Evolutionary conservation across 2,113 vertebrate species (phyloP), one percentile per base, ranked within the genome.

Genomic region (Ornithorhynchus anatinus): DNA sequence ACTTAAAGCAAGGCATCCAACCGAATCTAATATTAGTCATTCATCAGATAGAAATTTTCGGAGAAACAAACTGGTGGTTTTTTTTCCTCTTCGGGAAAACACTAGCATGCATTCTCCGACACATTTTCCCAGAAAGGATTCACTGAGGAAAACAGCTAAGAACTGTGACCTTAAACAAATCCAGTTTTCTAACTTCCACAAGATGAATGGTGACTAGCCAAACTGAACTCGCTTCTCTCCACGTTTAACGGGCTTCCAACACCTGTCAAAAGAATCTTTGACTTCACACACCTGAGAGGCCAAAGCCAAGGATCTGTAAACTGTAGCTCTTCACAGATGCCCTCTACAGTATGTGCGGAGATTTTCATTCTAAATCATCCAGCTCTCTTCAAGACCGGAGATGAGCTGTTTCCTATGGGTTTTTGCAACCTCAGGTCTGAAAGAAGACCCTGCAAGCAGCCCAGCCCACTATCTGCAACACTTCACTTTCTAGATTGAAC

Each of bases 361-460:
- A 51, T 68, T 62, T 50, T 87, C 84, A 66, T 84, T 66, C 88
- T 68, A 14, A 48, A 73, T 74, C 39, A 68, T 70, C 77, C 68
- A 1, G 47, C 77, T 80, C 71, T 1, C 15, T 33, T 9, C 8
- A 32, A 52, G 64, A 53, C 47, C 36, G 59, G 75, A 54, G 72
- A 77, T 69, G 59, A 71, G 82, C 80, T 40, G 4, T 5, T 75
- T 10, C 78, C 83, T 84, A 86, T 75, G 38, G 7, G 59, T 64
- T 64, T 72, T 81, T 77, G 81, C 72, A 78, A 84, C 84, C 82
- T 72, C 74, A 59, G 86, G 84, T 84, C 57, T 36, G 12, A 52
- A 66, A 72, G 66, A 63, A 56, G 72, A 78, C 29, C 25, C 69
- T 72, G 60, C 44, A 0, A 85, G 74, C 8, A 72, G 80, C 56